Evolutionary conservation across 1,140 invertebrate genomes (phyloP), one percentile per base, ranked within the genome.

Genomic region (Penaeus japonicus): DNA sequence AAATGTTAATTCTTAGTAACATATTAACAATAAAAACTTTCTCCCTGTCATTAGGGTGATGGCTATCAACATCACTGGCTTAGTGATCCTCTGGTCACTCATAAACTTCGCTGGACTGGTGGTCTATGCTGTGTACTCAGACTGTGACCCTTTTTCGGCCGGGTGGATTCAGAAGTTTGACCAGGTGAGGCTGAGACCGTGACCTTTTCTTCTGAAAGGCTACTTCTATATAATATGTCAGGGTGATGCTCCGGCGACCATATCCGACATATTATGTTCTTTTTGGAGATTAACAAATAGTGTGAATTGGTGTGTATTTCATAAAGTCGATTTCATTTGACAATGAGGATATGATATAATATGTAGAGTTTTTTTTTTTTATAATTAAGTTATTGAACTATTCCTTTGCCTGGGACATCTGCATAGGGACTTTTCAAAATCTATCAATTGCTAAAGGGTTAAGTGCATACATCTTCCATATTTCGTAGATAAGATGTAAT

Each of bases 31-130:
- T n/a, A 47, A 47, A 12, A 7, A 7, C 70, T n/a, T 32, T n/a
- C 70, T 73, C n/a, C 35, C n/a, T 73, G 15, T 32, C 27, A 2
- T 24, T 62, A 87, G 85, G 5, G 85, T 87, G 35, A 80, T 87
- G 57, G 59, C 54, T n/a, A 30, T 55, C 7, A 70, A 30, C n/a
- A 12, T 32, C 12, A 0, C 47, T n/a, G 59, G 78, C 10, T 39
- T 87, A 57, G 39, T 87, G 7, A 59, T 47, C 10, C 32, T 87
- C 15, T 87, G 78, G 85, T 87, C 85, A 1, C 79, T 87, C n/a
- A 87, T 87, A 20, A 81, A 87, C 35, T 87, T 81, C 39, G 57
- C 85, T 12, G 85, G 85, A 10, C 35, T 87, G 35, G 85, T 87
- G 35, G 79, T 87, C 30, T 87, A 73, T 47, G 62, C 85, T 27